Evolutionary conservation across 2,888 invertebrate species (phyloP).

Genomic region (Agonopterix alstromeriana): DNA sequence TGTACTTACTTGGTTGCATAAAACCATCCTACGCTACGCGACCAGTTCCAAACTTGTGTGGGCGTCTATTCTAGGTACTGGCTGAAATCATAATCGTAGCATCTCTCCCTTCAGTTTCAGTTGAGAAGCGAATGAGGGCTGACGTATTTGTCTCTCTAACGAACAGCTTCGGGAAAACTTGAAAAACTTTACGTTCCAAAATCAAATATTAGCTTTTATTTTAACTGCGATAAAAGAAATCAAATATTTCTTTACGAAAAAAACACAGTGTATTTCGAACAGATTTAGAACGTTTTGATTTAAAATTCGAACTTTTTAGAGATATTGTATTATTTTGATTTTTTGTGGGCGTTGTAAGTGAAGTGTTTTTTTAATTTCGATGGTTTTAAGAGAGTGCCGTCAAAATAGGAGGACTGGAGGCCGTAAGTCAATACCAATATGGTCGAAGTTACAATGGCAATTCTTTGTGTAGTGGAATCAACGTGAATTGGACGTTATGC

Average conservation of each 20-base stretch:
- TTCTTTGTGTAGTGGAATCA: slow-evolving; percentile 38
- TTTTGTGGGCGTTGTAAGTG: background rate
- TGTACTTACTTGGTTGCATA: too few species aligned
- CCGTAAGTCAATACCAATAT: slow-evolving; percentile 22
- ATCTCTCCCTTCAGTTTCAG: background rate
- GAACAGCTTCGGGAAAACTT: background rate
- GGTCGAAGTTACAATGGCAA: slow-evolving; percentile 24
- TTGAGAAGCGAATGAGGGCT: background rate
- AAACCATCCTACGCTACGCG: too few species aligned
- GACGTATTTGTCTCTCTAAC: background rate
- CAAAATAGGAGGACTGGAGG: slow-evolving; percentile 54
- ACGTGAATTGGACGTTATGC: slow-evolving; percentile 64
- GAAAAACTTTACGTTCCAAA: background rate
- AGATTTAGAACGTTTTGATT: background rate
- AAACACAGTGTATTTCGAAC: background rate
- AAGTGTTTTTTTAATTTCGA: background rate
- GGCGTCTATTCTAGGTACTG: background rate
- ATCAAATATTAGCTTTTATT: background rate
- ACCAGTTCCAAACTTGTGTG: background rate
- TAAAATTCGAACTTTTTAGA: background rate
- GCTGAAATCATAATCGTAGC: background rate
- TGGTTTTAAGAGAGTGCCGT: slow-evolving; percentile 8
- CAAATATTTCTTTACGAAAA: background rate
- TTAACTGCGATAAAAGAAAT: background rate
- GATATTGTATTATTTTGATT: background rate